Conservation (phyloP, 2,888 invertebrate genomes). For the Volucella inflata region DNA sequence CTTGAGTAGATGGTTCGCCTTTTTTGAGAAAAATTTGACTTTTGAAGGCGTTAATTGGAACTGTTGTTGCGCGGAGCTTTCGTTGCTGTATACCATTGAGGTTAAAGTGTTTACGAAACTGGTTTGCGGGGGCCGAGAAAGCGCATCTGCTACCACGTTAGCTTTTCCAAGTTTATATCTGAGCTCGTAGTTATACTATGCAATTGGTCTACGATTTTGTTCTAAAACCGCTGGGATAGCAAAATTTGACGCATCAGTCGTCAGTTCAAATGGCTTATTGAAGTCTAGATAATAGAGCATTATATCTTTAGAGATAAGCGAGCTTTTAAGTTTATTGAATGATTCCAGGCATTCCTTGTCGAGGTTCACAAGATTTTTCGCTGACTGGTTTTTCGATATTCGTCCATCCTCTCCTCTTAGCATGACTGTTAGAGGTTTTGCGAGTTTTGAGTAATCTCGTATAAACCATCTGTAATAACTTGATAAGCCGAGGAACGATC, state of each 20-base stretch:
- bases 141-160: conserved; percentile 6
- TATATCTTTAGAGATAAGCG: too few species aligned
- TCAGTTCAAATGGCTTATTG: neutral
- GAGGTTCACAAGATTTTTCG: too few species aligned
- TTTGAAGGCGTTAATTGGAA: conserved; percentile 2
- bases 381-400: too few species aligned
- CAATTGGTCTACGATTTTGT: too few species aligned
- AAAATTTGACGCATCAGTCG: neutral
- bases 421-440: too few species aligned
- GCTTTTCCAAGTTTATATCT: conserved; percentile 5
- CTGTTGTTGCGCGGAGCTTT: neutral
- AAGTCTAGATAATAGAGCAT: neutral
- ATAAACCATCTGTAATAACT: too few species aligned
- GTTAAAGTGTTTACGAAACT: neutral
- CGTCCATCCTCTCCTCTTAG: too few species aligned
- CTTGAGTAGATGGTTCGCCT: conserved; percentile 9
- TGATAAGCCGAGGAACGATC: too few species aligned
- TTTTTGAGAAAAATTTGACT: conserved; percentile 11
- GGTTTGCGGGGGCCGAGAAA: conserved; percentile 1
- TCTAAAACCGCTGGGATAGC: neutral
- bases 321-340: too few species aligned
- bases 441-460: too few species aligned
- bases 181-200: conserved; percentile 1
- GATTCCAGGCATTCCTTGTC: too few species aligned
- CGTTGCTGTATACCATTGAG: conserved; percentile 2